Percentiles rank a stretch among this genome's conserved stretches.
phyloP scores from a whole-genome alignment of 2,797 vertebrate species.

The Smutsia temminckii region DNA sequence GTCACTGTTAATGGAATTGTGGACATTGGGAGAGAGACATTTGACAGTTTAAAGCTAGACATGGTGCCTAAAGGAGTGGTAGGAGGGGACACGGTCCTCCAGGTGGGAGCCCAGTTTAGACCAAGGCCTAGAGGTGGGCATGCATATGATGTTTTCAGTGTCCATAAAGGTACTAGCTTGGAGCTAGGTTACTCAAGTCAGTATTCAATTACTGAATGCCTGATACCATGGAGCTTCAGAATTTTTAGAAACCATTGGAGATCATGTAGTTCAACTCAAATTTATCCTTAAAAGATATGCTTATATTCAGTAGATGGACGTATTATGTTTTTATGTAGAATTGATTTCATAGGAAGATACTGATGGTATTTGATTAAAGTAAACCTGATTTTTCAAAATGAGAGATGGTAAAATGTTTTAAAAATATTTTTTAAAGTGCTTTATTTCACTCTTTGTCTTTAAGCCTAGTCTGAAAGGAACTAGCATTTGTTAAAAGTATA shows the following conservation, averaged over 20 bases:
- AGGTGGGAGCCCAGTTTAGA: background rate
- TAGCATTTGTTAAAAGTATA: background rate
- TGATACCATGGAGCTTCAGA: background rate
- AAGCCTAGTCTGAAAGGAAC: constrained; percentile 16
- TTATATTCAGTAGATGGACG: background rate
- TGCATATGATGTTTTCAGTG: accelerated
- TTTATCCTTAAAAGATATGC: background rate
- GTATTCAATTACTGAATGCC: background rate
- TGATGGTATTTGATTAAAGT: background rate
- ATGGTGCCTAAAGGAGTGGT: background rate
- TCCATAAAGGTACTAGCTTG: background rate
- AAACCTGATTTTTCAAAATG: background rate
- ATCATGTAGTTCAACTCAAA: background rate
- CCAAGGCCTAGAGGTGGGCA: accelerated
- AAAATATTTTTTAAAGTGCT: background rate
- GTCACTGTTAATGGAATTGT: background rate
- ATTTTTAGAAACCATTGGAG: background rate
- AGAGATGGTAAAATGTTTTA: background rate
- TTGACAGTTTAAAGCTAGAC: background rate
- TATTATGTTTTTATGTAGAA: background rate
- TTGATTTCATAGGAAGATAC: background rate
- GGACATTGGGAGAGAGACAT: background rate
- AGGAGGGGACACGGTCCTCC: background rate
- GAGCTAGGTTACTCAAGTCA: background rate
- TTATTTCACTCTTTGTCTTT: constrained; percentile 39